These are phyloP conservation scores for Eonycteris spelaea DNA, from an alignment of 2,113 vertebrate genomes.

Conservation along the genomic window DNA sequence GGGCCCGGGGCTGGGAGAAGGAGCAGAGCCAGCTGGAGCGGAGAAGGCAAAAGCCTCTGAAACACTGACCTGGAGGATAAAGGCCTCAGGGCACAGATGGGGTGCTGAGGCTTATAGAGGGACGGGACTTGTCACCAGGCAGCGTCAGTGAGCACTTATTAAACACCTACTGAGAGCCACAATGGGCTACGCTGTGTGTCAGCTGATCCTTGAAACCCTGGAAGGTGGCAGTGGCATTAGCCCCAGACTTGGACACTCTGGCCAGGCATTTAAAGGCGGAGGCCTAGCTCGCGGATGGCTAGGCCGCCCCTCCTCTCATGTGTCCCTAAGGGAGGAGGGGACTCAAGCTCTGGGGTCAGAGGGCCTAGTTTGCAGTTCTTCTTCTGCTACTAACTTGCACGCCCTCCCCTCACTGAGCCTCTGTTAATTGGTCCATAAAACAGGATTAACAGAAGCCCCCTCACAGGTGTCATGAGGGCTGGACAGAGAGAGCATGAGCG, in stretches of 20 bases:
- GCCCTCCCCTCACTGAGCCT: not conserved
- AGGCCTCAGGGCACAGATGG: too few relatives aligned
- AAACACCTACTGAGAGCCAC: not conserved
- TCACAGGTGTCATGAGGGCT: not conserved
- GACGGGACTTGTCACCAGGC: not conserved
- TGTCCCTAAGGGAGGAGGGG: too few relatives aligned
- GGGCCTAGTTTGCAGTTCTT: not conserved
- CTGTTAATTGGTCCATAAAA: not conserved
- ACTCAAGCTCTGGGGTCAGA: not conserved
- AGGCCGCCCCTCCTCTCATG: not conserved
- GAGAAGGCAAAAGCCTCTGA: not conserved
- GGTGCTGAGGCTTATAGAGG: not conserved
- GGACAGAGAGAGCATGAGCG: accelerated
- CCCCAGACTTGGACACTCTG: not conserved
- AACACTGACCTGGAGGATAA: not conserved
- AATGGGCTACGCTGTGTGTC: not conserved
- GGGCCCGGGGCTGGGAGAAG: not conserved
- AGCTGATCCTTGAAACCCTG: not conserved
- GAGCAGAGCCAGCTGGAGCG: not conserved
- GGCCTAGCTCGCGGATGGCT: not conserved
- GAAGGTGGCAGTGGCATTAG: not conserved
- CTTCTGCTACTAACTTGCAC: accelerated
- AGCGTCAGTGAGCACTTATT: not conserved
- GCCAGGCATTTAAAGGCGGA: not conserved
- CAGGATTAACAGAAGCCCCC: not conserved